Base-by-base conservation (phyloP, 2,888 invertebrate genomes). In the Calliphora vomitoria region DNA sequence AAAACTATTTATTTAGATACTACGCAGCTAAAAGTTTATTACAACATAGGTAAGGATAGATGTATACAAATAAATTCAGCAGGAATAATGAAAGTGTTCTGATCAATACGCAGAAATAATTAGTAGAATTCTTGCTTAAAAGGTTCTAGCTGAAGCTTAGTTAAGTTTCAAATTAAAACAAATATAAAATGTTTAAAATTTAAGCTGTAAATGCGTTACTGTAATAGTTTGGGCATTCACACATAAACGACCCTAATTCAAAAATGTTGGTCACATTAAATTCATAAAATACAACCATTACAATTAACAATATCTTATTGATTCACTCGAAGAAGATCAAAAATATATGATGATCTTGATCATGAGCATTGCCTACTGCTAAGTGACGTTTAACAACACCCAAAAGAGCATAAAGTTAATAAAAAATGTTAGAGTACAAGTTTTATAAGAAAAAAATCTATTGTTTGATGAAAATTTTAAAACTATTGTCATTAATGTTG, bases 361-460 rank as follows among this genome's bases (percentile, higher is more conserved):
- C 41, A 55, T 64, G 11, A 50, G 47, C 8, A 68, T 8, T 68
- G 25, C n/a, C 47, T 5, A 25, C 25, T 25, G 20, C 8, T 44
- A 10, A 13, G 44, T 66, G 11, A 44, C 18, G 38, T 68, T 68
- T 13, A 20, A 47, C 31, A 18, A 44, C 10, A 3, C 35, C 15
- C 3, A 25, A 25, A 20, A 71, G 20, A 62, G 60, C 18, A 15
- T 31, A 35, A 47, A 38, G n/a, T 44, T 81, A 31, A 62, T 25
- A 69, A 60, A 62, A 60, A 64, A 25, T 13, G 3, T n/a, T 53
- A 64, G 76, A 44, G 44, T 55, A 47, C 60, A 55, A 66, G 35
- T 86, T 79, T 79, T 35, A 35, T 20, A 72, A 38, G 55, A 86
- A 75, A 80, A 8, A 69, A 75, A 82, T 69, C 53, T 71, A 47